Base-by-base conservation (phyloP, 2,797 vertebrate genomes). In the Dendrocincla tyrannina region DNA sequence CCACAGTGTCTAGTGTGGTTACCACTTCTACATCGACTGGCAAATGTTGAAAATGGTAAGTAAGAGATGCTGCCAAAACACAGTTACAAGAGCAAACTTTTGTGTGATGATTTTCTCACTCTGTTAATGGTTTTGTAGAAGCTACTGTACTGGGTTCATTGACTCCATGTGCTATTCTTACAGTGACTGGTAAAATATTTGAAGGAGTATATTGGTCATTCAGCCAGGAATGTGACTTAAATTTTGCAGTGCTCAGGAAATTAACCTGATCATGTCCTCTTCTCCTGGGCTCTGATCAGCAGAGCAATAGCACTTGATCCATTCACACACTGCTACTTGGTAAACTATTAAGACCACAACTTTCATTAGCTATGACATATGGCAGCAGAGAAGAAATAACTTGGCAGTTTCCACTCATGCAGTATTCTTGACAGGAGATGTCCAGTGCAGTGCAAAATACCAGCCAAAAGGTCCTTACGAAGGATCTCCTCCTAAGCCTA, bases 1-100 rank as follows among this genome's bases (percentile, higher is more conserved):
- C 99, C 99, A n/a, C 99, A 99, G 98, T 99, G 99, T 98, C 98
- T 99, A 97, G 99, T 99, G 97, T 99, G 99, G 99, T 97, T 99
- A 85, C 99, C 99, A 30, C 99, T 99, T 97, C 99, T 99, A 97
- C 99, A 99, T 97, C 98, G 99, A 77, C 98, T 99, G 95, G 98
- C 99, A 89, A 99, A 99, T 89, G 99, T 99, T 94, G 99, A 99
- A 97, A 99, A 99, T 42, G 99, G 99, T 99, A 94, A 97, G 98
- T 97, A 83, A 25, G 72, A 55, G 59, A 58, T 28, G 1, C 58
- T 85, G 50, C 91, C 83, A 90, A 79, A 70, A 44, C 49, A 11
- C 5, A 76, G 11, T 81, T 39, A 32, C 77, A 89, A 69, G 55
- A 69, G 50, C 62, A 74, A 68, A 49, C 24, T 76, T 92, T 1